Conservation (phyloP, 2,888 invertebrate genomes). For the Drosophila sordidula region DNA sequence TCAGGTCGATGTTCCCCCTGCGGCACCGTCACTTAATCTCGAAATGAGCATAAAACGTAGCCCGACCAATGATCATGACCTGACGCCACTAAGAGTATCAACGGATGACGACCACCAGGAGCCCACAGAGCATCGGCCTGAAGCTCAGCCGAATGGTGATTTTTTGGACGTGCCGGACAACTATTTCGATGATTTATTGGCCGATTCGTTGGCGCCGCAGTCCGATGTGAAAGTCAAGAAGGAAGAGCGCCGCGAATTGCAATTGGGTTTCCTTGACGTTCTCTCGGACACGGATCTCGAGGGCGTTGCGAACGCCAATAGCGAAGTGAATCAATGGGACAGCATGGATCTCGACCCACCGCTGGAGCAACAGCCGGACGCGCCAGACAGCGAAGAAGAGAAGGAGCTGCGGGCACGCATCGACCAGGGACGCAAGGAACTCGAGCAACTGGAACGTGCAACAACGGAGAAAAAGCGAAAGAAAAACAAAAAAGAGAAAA, state of each 20-base stretch:
- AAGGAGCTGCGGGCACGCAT: background rate
- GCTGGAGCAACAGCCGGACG: background rate
- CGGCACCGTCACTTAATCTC: background rate
- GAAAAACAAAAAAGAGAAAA: conserved; percentile 32
- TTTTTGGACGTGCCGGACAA: background rate
- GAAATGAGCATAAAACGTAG: background rate
- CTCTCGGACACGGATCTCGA: conserved; percentile 3
- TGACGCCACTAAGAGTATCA: conserved; percentile 12
- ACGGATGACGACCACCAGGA: background rate
- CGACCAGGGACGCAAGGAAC: background rate
- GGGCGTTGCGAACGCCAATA: background rate
- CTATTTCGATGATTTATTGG: background rate
- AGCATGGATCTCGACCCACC: conserved; percentile 11
- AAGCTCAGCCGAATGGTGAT: background rate
- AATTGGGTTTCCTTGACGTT: conserved; percentile 13
- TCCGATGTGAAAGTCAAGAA: background rate
- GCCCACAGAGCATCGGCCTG: background rate
- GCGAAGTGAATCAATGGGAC: background rate
- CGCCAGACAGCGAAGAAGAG: background rate
- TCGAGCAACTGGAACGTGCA: background rate
- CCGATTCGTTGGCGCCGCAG: background rate
- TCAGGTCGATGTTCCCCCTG: background rate
- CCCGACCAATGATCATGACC: conserved; percentile 3
- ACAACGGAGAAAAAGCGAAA: conserved; percentile 3
- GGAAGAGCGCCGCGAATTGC: conserved; percentile 4